Conservation (phyloP, 1,140 invertebrate species). For the Aricia agestis region DNA sequence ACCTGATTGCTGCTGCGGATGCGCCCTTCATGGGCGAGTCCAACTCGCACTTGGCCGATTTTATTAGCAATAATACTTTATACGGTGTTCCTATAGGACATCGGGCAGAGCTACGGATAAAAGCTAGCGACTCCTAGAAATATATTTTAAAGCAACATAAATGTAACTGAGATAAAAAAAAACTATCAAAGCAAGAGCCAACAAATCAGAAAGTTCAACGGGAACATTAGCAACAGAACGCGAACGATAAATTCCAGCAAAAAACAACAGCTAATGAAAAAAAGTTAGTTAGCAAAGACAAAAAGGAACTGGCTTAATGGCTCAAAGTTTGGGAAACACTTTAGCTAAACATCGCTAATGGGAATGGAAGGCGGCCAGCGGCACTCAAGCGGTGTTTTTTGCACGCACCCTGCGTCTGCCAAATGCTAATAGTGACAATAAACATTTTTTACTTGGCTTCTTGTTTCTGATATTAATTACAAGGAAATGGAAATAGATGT, state of each 20-base stretch:
- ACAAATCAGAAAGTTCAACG: conserved; percentile 17
- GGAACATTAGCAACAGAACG: conserved; percentile 22
- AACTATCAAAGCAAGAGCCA: neutral
- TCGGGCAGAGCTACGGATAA: no score
- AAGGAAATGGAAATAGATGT: neutral
- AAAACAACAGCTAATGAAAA: conserved; percentile 57
- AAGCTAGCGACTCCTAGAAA: neutral
- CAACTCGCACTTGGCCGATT: no score
- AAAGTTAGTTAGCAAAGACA: conserved; percentile 64
- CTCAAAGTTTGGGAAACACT: conserved; percentile 67
- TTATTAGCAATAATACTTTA: no score
- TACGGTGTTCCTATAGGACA: no score
- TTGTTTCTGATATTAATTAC: neutral
- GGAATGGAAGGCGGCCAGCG: conserved; percentile 69
- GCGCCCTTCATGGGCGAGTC: no score
- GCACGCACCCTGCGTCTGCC: conserved; percentile 43
- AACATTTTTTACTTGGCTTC: conserved; percentile 5
- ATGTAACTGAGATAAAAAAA: neutral
- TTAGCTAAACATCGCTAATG: conserved; percentile 73
- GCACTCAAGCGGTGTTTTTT: conserved; percentile 54
- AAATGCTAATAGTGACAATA: conserved; percentile 43
- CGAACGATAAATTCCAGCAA: conserved; percentile 25
- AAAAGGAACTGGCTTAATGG: conserved; percentile 64
- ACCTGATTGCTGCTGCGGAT: no score
- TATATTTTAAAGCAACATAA: neutral